Evolutionary conservation across 2,888 invertebrate species (phyloP).

Genomic region (Eremobia ochroleuca): DNA sequence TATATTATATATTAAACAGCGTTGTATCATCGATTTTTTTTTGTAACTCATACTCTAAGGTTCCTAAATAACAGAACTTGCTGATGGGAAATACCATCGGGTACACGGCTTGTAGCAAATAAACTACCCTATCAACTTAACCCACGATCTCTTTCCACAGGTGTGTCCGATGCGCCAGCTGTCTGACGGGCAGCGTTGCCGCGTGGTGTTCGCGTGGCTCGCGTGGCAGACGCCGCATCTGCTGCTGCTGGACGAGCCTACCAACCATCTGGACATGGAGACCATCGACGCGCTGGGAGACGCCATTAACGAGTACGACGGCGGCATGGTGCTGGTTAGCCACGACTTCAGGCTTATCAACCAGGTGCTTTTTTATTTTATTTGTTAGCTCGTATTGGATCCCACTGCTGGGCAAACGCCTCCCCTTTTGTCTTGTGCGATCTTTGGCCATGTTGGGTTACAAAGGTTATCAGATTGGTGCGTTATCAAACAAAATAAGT

Average conservation of each 20-base stretch:
- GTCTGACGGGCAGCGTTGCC: conserved; percentile 99
- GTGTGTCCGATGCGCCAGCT: conserved; percentile 98
- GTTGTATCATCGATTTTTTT: neutral
- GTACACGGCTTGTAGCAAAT: neutral
- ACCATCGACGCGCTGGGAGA: conserved; percentile 99
- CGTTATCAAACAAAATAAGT: neutral
- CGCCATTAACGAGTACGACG: conserved; percentile 99
- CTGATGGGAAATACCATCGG: too few species aligned
- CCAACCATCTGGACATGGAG: conserved; percentile 99
- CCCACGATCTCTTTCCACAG: conserved; percentile 81
- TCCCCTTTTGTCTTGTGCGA: neutral
- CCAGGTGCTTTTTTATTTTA: conserved; percentile 93
- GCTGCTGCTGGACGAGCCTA: conserved; percentile 95
- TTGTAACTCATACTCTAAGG: neutral
- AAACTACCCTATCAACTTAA: neutral
- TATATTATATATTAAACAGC: too few species aligned
- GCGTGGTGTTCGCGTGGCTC: conserved; percentile 99
- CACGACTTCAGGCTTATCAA: conserved; percentile 99
- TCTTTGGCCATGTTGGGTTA: neutral
- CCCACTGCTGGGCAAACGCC: neutral
- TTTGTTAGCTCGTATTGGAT: neutral
- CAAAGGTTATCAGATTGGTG: conserved; percentile 87
- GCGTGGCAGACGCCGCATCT: conserved; percentile 99
- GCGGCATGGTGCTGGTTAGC: conserved; percentile 99
- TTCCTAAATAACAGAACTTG: neutral